Evolutionary conservation across 1,140 invertebrate genomes (phyloP).

Genomic region (Branchinecta lynchi): DNA sequence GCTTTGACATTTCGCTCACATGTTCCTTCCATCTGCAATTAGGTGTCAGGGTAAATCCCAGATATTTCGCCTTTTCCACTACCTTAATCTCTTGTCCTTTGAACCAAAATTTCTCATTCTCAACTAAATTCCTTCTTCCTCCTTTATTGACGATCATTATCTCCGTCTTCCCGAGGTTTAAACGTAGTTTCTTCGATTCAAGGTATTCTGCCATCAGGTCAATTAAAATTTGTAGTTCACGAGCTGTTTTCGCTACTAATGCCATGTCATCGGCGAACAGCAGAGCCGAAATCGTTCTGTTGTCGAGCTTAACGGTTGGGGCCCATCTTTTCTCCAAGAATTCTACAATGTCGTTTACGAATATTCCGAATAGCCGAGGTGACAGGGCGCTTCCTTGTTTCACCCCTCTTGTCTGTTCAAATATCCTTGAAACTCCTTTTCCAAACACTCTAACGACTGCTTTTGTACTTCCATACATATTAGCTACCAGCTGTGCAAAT

Average conservation of each 20-base stretch:
- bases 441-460: constrained; percentile 11
- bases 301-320: neutral
- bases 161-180: constrained; percentile 8
- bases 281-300: constrained; percentile 10
- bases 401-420: neutral
- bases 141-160: constrained; percentile 6
- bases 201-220: neutral
- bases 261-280: constrained; percentile 6
- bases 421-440: constrained; percentile 7
- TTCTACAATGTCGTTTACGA: constrained; percentile 11
- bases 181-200: constrained; percentile 4
- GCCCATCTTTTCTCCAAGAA: constrained; percentile 8
- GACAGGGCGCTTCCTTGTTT: constrained; percentile 10
- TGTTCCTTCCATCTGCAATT: neutral
- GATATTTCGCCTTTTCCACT: constrained; percentile 9
- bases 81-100: constrained; percentile 10
- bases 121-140: constrained; percentile 2
- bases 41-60: constrained; percentile 8
- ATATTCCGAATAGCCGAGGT: constrained; percentile 10
- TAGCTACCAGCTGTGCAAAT: neutral
- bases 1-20: constrained; percentile 11
- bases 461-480: constrained; percentile 12
- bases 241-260: neutral
- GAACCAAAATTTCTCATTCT: constrained; percentile 5
- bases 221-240: constrained; percentile 3